phyloP scores from a whole-genome alignment of 2,888 invertebrate species.

The Agapostemon virescens region DNA sequence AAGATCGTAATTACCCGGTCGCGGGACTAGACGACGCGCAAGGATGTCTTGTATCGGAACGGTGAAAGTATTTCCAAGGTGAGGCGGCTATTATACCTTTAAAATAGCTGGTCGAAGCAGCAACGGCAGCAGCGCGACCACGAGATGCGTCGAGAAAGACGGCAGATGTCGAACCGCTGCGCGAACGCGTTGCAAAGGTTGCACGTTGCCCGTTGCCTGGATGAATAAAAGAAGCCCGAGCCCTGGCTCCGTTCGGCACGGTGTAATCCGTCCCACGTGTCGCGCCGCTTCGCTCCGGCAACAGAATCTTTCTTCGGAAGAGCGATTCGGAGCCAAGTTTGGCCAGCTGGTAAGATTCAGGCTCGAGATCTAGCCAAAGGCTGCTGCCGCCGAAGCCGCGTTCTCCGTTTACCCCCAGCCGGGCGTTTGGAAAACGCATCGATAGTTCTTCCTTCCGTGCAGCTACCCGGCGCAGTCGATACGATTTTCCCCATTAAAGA shows the following conservation, averaged over 20 bases:
- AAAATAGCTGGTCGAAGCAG: slow-evolving; percentile 19
- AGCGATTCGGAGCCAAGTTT: slow-evolving; percentile 21
- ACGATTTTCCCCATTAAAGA: not conserved
- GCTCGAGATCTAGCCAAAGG: slow-evolving; percentile 48
- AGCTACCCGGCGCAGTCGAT: too few relatives aligned
- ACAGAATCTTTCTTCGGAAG: slow-evolving; percentile 43
- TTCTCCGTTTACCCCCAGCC: slow-evolving; percentile 19
- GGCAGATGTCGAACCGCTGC: slow-evolving; percentile 45
- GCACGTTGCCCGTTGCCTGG: slow-evolving; percentile 20
- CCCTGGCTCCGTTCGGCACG: slow-evolving; percentile 38
- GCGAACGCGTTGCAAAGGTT: slow-evolving; percentile 37
- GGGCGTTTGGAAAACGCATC: not conserved
- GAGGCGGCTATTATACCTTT: slow-evolving; percentile 13
- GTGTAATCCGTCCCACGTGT: slow-evolving; percentile 60
- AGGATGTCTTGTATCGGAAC: not conserved
- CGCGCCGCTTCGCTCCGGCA: slow-evolving; percentile 14
- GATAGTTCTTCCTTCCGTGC: too few relatives aligned
- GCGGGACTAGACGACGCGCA: slow-evolving; percentile 7
- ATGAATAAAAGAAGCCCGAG: slow-evolving; percentile 43
- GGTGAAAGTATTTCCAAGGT: slow-evolving; percentile 34
- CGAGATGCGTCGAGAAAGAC: slow-evolving; percentile 22
- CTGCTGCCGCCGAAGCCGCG: too few relatives aligned
- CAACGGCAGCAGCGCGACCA: not conserved
- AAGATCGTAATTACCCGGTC: slow-evolving; percentile 31
- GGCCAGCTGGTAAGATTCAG: too few relatives aligned